Percentiles rank a stretch among this genome's conserved stretches.
Evolutionary conservation across 2,113 vertebrate genomes (phyloP).

Genomic region (Dunckerocampus dactyliophorus): DNA sequence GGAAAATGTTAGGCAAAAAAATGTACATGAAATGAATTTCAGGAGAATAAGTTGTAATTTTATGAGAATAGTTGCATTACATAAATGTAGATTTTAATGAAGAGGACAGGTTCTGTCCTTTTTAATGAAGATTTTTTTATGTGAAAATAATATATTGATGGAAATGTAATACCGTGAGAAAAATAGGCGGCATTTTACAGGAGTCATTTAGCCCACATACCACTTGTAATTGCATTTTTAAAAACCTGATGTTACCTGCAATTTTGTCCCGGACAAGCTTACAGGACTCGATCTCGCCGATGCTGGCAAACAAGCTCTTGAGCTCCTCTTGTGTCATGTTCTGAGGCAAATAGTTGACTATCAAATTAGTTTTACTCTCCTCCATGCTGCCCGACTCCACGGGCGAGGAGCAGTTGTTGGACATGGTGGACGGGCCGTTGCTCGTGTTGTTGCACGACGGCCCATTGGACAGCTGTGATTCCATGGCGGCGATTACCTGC

Average conservation of each 20-base stretch:
- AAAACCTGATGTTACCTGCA: slow-evolving; percentile 78
- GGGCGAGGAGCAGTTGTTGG: slow-evolving; percentile 92
- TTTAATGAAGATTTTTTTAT: no score
- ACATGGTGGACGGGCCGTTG: slow-evolving; percentile 86
- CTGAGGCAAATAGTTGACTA: slow-evolving; percentile 98
- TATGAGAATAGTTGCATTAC: no score
- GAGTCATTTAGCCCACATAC: no score
- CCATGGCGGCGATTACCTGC: slow-evolving; percentile 99
- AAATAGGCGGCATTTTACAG: no score
- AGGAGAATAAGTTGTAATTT: no score
- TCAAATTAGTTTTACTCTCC: slow-evolving; percentile 98
- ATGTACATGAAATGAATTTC: no score
- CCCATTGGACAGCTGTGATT: slow-evolving; percentile 98
- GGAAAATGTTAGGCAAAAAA: no score
- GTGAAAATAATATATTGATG: no score
- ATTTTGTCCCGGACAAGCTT: slow-evolving; percentile 98
- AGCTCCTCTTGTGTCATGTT: slow-evolving; percentile 98
- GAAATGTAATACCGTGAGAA: no score
- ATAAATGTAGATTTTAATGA: no score
- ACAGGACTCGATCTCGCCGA: slow-evolving; percentile 97
- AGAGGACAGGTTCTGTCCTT: no score
- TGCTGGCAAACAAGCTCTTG: slow-evolving; percentile 95
- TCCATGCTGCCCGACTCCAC: slow-evolving; percentile 90
- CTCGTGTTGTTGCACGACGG: slow-evolving; percentile 93
- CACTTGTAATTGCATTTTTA: no score